phyloP scores from a whole-genome alignment of 2,888 invertebrate species.

The Aphodius granarius region DNA sequence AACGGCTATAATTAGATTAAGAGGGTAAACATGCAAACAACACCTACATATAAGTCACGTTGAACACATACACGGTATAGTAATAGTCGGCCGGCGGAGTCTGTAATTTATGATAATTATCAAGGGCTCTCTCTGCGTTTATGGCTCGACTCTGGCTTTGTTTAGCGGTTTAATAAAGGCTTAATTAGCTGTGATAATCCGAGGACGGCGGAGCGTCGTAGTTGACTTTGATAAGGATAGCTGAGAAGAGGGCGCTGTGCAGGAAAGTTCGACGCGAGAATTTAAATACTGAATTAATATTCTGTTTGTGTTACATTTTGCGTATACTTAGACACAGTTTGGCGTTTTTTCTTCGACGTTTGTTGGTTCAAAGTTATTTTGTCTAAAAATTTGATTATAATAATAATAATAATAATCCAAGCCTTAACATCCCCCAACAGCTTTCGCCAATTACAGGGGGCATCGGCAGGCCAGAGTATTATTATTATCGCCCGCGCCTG shows the following conservation, averaged over 20 bases:
- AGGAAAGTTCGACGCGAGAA: not conserved
- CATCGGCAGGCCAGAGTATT: no score
- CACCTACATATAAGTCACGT: not conserved
- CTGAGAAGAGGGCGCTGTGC: not conserved
- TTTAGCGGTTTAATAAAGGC: constrained; percentile 12
- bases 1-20: constrained; percentile 18
- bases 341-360: not conserved
- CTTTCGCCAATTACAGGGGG: no score
- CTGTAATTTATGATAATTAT: not conserved
- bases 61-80: not conserved
- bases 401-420: no score
- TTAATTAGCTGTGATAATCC: constrained; percentile 9
- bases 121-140: constrained; percentile 9
- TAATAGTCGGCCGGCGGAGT: not conserved
- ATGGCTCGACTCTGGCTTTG: constrained; percentile 8
- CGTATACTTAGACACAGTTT: not conserved
- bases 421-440: no score
- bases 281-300: not conserved
- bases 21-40: not conserved
- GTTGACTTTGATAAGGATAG: not conserved
- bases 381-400: no score
- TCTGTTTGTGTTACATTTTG: not conserved
- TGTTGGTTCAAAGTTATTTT: not conserved
- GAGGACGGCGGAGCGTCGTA: not conserved
- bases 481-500: no score